Evolutionary conservation across 1,140 invertebrate genomes (phyloP).

Genomic region (Panagrolaimus sp.): DNA sequence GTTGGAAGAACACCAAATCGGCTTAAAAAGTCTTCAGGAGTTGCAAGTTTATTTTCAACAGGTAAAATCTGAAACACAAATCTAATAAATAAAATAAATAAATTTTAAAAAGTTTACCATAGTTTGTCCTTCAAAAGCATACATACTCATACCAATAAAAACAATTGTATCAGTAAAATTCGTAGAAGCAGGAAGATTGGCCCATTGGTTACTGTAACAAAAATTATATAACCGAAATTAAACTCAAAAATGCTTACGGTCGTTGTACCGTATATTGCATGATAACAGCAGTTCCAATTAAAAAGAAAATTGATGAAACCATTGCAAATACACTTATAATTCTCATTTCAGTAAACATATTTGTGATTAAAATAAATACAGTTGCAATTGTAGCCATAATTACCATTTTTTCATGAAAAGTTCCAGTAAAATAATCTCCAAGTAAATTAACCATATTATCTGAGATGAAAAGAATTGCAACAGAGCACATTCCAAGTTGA

Average conservation of each 20-base stretch:
- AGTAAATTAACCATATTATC: slow-evolving; percentile 59
- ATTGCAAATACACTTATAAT: slow-evolving; percentile 55
- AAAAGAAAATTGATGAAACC: slow-evolving; percentile 56
- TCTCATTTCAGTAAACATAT: slow-evolving; percentile 52
- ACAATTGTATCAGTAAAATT: slow-evolving; percentile 53
- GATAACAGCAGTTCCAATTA: slow-evolving; percentile 59
- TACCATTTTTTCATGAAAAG: slow-evolving; percentile 41
- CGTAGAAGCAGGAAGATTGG: slow-evolving; percentile 46
- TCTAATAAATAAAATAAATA: background rate
- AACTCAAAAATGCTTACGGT: slow-evolving; percentile 34
- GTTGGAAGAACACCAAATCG: slow-evolving; percentile 61
- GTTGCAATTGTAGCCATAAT: slow-evolving; percentile 53
- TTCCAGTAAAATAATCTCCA: slow-evolving; percentile 36
- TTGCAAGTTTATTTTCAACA: slow-evolving; percentile 61
- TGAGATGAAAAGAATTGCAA: slow-evolving; percentile 62
- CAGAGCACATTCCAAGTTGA: slow-evolving; percentile 63
- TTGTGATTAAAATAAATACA: slow-evolving; percentile 54
- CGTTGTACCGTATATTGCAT: slow-evolving; percentile 59
- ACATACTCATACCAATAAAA: slow-evolving; percentile 61
- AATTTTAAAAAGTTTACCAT: slow-evolving; percentile 58
- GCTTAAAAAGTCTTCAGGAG: slow-evolving; percentile 59
- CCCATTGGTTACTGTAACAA: slow-evolving; percentile 46
- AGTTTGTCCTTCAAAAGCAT: slow-evolving; percentile 62
- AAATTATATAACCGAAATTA: slow-evolving; percentile 27
- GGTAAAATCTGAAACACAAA: slow-evolving; percentile 59